Conservation (phyloP, 2,797 vertebrate genomes). For the Helarctos malayanus region DNA sequence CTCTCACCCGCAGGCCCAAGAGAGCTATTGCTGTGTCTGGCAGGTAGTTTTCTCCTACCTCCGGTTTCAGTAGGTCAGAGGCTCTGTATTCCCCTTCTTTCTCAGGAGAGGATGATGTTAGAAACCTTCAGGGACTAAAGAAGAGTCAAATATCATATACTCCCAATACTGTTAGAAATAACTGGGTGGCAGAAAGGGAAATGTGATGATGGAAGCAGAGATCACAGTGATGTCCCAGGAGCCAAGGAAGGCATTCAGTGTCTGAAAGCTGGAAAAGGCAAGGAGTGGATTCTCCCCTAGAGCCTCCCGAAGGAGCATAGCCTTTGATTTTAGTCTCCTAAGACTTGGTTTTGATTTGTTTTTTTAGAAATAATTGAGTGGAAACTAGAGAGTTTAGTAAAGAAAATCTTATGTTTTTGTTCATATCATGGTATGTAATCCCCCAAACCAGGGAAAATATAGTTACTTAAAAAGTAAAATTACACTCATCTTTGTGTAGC, state of each 20-base stretch:
- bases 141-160: neutral
- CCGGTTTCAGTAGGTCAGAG: conserved; percentile 72
- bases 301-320: neutral
- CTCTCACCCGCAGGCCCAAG: neutral
- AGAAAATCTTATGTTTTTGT: neutral
- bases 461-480: neutral
- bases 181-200: neutral
- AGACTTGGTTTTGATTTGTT: neutral
- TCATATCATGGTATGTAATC: neutral
- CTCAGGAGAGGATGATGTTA: conserved; percentile 60
- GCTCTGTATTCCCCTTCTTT: conserved; percentile 57
- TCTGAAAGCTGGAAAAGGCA: neutral
- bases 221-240: neutral
- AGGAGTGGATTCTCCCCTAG: neutral
- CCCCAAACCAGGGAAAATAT: neutral
- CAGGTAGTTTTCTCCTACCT: conserved; percentile 57
- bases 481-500: neutral
- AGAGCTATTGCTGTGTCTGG: conserved; percentile 66
- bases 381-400: neutral
- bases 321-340: neutral
- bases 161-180: neutral
- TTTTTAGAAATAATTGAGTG: neutral
- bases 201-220: neutral
- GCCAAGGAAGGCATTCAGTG: neutral
- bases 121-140: conserved; percentile 29